Evolutionary conservation across 2,797 vertebrate genomes (phyloP).

Genomic region (Brachymystax lenok): DNA sequence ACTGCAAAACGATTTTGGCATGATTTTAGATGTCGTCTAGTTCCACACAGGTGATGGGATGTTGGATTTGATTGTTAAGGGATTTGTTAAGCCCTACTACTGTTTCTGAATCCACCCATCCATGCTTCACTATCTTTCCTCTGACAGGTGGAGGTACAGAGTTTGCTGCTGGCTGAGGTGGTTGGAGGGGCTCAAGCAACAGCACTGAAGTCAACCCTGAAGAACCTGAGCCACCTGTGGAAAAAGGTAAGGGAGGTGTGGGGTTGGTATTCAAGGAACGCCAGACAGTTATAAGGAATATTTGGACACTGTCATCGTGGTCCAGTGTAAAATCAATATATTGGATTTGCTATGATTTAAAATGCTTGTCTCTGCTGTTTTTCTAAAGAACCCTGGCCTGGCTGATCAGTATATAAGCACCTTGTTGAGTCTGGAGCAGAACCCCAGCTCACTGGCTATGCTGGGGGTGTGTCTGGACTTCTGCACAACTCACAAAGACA

Average conservation of each 20-base stretch:
- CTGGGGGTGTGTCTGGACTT: constrained; percentile 89
- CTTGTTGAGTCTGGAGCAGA: constrained; percentile 87
- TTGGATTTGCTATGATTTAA: background rate
- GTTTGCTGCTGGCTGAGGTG: constrained; percentile 88
- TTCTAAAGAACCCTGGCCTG: constrained; percentile 83
- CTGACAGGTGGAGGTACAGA: constrained; percentile 91
- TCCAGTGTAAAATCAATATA: background rate
- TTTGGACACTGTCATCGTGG: background rate
- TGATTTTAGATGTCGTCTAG: background rate
- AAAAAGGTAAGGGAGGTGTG: constrained; percentile 77
- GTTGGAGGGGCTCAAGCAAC: constrained; percentile 88
- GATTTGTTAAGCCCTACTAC: background rate
- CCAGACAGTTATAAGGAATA: background rate
- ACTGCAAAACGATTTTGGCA: background rate
- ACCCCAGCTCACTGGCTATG: constrained; percentile 80
- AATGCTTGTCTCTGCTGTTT: background rate
- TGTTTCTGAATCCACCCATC: background rate
- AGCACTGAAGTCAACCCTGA: constrained; percentile 81
- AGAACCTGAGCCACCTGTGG: constrained; percentile 88
- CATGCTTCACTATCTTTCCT: background rate
- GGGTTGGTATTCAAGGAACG: background rate
- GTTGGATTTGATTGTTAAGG: background rate
- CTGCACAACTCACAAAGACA: constrained; percentile 86
- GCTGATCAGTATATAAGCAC: constrained; percentile 87
- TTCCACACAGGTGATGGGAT: background rate